Evolutionary conservation across 2,113 vertebrate species (phyloP).

Genomic region (Pseudopodoces humilis): DNA sequence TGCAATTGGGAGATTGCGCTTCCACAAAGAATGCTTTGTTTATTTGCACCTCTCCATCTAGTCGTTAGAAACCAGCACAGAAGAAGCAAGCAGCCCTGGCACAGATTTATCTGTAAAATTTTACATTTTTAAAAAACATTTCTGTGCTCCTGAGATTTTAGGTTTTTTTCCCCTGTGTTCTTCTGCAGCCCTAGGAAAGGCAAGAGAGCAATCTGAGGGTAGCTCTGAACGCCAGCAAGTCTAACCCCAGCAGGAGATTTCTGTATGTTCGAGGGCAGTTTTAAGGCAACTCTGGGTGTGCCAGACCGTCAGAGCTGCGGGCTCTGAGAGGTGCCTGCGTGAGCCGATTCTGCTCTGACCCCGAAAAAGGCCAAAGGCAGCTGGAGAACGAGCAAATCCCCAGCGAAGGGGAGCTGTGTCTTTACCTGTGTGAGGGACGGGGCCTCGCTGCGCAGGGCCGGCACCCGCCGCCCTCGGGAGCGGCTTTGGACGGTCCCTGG

Average conservation of each 20-base stretch:
- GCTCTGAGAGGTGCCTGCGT: rapidly evolving
- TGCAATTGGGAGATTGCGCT: not conserved
- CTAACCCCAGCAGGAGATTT: not conserved
- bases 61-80: not conserved
- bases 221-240: not conserved
- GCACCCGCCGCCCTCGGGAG: not conserved
- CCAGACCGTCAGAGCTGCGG: not conserved
- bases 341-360: rapidly evolving
- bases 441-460: not conserved
- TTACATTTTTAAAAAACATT: not conserved
- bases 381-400: rapidly evolving
- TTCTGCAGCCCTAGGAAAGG: not conserved
- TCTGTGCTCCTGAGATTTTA: not conserved
- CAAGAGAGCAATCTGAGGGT: rapidly evolving
- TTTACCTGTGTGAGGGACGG: not conserved
- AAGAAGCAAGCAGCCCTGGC: not conserved
- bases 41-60: not conserved
- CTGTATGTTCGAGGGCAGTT: not conserved
- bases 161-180: rapidly evolving
- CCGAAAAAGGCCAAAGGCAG: not conserved
- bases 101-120: not conserved
- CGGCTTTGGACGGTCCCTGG: not conserved
- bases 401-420: not conserved
- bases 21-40: not conserved
- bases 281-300: not conserved